Evolutionary conservation across 2,113 vertebrate genomes (phyloP), one percentile per base, ranked within the genome.

Genomic region (Anguilla japonica): DNA sequence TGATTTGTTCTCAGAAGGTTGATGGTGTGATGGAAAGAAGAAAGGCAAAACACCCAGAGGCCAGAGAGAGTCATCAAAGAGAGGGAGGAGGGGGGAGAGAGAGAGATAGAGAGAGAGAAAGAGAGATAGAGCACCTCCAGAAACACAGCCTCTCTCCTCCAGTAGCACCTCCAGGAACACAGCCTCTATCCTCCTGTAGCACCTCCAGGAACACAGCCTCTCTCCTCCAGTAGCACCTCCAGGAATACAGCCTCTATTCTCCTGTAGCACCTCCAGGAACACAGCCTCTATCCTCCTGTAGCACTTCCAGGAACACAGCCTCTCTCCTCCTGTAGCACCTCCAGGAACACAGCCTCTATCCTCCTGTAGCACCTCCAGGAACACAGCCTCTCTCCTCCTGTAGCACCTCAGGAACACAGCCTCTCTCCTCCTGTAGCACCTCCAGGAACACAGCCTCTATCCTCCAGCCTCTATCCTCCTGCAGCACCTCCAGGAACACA

Each of bases 11-110:
- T 41, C 46, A 41, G 15, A 1, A 4, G 34, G 40, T 81, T 41
- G 20, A 41, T 53, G 50, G 50, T 41, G 20, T 81, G 40, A 41
- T 22, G 2, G 41, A 81, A 40, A 81, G 41, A 41, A 81, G n/a
- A 41, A 41, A 41, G 80, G 29, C 3, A 81, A 40, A 22, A 40
- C 20, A 22, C 41, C 18, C 34, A 41, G 81, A 75, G 71, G 71
- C n/a, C 71, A 75, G 71, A 34, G 71, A 75, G n/a, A 29, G 71
- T n/a, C 71, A 75, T 75, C 71, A 75, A 34, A 75, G 71, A 75
- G 9, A 75, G n/a, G 20, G 60, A 67, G 60, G 60, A 5, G 20
- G 26, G 34, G 71, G 34, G 71, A 75, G 29, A 75, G n/a, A 34
- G 67, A 75, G 8, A 75, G 2, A 34, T 7, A 34, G 71, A 75